Percentiles rank a stretch among this genome's conserved stretches.
Conservation (phyloP, 2,113 vertebrate genomes). For the Machaerirhynchus nigripectus region DNA sequence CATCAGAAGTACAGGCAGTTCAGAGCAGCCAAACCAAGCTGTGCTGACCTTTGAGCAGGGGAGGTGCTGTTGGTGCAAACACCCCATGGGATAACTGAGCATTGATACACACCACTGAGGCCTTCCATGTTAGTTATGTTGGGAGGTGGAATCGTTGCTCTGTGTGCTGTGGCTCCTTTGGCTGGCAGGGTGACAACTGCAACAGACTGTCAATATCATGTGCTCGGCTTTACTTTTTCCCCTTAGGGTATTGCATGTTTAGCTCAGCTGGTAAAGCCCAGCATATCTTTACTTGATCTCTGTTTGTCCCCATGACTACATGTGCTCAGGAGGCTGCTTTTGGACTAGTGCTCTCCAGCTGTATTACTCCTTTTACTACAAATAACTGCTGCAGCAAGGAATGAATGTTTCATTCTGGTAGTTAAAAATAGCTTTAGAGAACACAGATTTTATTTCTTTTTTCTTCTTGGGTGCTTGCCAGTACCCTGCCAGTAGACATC, state of each 20-base stretch:
- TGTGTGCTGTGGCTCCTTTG: background rate
- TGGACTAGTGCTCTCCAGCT: background rate
- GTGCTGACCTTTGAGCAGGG: background rate
- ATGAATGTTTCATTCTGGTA: background rate
- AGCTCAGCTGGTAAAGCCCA: slow-evolving; percentile 29
- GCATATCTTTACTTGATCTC: background rate
- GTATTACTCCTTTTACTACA: background rate
- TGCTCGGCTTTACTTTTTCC: background rate
- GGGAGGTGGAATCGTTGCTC: background rate
- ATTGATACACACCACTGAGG: background rate
- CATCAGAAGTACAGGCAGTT: background rate
- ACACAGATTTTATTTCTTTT: background rate
- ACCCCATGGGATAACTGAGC: background rate
- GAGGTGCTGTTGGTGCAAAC: background rate
- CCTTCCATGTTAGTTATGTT: background rate
- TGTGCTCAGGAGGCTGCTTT: background rate
- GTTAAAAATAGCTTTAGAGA: background rate
- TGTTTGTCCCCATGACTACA: background rate
- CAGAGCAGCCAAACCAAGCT: background rate
- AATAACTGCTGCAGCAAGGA: background rate
- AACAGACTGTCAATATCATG: background rate
- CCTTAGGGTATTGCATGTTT: background rate
- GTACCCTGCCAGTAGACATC: background rate
- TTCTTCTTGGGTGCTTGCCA: background rate
- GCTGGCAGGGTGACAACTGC: slow-evolving; percentile 17